Base-by-base conservation (phyloP, 1,140 invertebrate species). In the Holcopasites calliopsidis region DNA sequence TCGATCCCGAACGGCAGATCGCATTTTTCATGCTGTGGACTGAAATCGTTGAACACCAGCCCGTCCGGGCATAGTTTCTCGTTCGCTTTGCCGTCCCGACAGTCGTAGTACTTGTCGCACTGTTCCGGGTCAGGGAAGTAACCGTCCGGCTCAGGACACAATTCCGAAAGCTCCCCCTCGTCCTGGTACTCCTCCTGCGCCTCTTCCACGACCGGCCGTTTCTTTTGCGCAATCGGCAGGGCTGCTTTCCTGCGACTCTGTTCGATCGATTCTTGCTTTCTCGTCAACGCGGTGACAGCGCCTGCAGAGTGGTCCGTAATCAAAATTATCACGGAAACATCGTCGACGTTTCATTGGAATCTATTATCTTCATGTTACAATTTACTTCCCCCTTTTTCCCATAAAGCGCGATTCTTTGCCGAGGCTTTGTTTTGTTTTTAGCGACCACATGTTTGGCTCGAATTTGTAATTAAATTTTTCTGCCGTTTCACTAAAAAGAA, bases 101-200 rank as follows among this genome's bases (percentile, higher is more conserved):
- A 98, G 66, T 95, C 95, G 89, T 97, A 97, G 87, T 97, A 98
- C 88, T 97, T 97, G 91, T 98, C 97, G 86, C 97, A 98, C 89
- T 97, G 97, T 82, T 96, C 94, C 10, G 94, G 94, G 85, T 97
- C 96, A 6, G 96, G 95, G 87, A 97, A 98, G 89, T 94, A 97
- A 18, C 97, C 97, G 82, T 97, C 94, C 3, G 94, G 92, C 86
- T 97, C 95, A 1, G 96, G 96, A 87, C 97, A 98, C 76, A 96
- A 93, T 50, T 94, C 93, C 3, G 92, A 92, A 13, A 88, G 40
- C 66, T 88, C 87, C 1, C 84, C 84, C 1, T 84, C 83, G 4
- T 87, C 86, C 8, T 89, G 82, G 4, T 89, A 77, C 11, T 89
- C 84, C 11, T 83, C 74, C 23, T 86, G 82, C n/a, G 86, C 82